Conservation (phyloP, 2,888 invertebrate species). For the Macrophya annulata region DNA sequence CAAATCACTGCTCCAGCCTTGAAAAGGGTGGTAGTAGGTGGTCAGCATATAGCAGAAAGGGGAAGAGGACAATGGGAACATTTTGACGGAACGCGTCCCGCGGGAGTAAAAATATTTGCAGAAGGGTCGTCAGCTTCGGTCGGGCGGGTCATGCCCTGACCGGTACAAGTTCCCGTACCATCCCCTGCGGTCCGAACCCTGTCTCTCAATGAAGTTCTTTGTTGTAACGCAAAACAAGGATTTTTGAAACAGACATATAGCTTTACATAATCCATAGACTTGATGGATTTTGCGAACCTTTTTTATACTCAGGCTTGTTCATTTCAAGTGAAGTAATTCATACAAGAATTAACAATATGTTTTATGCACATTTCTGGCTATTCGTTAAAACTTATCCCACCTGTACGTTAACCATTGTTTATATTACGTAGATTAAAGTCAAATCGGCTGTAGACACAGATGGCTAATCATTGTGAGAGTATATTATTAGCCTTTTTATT, state of each 20-base stretch:
- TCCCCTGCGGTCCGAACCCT: constrained; percentile 56
- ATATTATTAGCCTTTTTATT: neutral
- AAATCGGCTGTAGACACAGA: neutral
- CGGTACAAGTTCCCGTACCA: constrained; percentile 23
- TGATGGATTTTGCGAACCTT: constrained; percentile 13
- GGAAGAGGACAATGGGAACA: constrained; percentile 68
- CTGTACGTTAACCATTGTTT: neutral
- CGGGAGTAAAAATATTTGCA: constrained; percentile 70
- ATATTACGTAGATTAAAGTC: neutral
- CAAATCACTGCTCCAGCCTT: constrained; percentile 55
- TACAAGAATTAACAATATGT: neutral
- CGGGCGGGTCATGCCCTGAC: constrained; percentile 56
- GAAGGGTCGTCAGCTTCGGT: constrained; percentile 61
- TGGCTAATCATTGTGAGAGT: neutral
- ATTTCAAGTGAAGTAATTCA: neutral
- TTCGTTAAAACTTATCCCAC: neutral
- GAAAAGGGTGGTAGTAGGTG: constrained; percentile 57
- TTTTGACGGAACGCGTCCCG: constrained; percentile 68
- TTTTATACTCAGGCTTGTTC: neutral
- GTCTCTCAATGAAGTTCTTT: constrained; percentile 67
- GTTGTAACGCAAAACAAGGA: constrained; percentile 60
- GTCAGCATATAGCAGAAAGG: constrained; percentile 61
- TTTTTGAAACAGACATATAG: constrained; percentile 22
- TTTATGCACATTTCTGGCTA: neutral
- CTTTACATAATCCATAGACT: constrained; percentile 35